A percentile compares a stretch with the other conserved stretches of the same genome.
These are phyloP conservation scores for Melanotaenia parkinsoni DNA, from an alignment of 2,797 vertebrate species.

Conservation along the genomic window DNA sequence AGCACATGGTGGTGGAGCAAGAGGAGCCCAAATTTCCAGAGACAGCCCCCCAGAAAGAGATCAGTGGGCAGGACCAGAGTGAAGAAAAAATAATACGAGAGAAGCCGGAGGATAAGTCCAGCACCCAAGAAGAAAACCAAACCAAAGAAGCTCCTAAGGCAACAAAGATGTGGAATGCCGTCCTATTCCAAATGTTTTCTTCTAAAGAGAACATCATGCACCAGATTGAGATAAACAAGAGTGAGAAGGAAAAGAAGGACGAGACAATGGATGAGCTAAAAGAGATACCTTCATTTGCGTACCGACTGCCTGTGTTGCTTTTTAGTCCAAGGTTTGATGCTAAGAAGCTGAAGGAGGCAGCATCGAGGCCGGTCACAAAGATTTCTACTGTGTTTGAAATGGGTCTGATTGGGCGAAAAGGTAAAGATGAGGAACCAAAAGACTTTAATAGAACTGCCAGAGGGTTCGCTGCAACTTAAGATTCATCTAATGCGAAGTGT, in stretches of 20 bases:
- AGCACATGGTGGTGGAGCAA: constrained; percentile 90
- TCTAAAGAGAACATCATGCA: constrained; percentile 83
- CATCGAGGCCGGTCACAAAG: constrained; percentile 84
- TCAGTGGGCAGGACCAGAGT: constrained; percentile 39
- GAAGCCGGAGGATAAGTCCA: constrained; percentile 28
- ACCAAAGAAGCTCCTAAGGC: constrained; percentile 77
- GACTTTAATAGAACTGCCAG: constrained; percentile 92
- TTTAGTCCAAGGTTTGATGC: constrained; percentile 93
- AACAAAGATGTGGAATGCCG: constrained; percentile 92
- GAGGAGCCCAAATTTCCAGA: constrained; percentile 82
- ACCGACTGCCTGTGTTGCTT: constrained; percentile 89
- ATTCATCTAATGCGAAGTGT: constrained; percentile 32
- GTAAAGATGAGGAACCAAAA: constrained; percentile 84
- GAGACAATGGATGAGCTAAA: constrained; percentile 29
- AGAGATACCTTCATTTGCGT: constrained; percentile 75
- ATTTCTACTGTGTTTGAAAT: constrained; percentile 84
- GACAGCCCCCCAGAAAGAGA: constrained; percentile 49
- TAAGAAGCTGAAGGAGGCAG: constrained; percentile 90
- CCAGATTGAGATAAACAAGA: constrained; percentile 80
- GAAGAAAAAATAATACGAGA: constrained; percentile 30
- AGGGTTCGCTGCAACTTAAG: constrained; percentile 84
- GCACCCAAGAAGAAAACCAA: constrained; percentile 26
- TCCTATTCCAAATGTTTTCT: constrained; percentile 91
- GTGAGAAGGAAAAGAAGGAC: constrained; percentile 54
- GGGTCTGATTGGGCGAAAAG: constrained; percentile 82